These are phyloP conservation scores for Meiosimyza platycephala DNA, from an alignment of 2,888 invertebrate genomes.

Conservation along the genomic window DNA sequence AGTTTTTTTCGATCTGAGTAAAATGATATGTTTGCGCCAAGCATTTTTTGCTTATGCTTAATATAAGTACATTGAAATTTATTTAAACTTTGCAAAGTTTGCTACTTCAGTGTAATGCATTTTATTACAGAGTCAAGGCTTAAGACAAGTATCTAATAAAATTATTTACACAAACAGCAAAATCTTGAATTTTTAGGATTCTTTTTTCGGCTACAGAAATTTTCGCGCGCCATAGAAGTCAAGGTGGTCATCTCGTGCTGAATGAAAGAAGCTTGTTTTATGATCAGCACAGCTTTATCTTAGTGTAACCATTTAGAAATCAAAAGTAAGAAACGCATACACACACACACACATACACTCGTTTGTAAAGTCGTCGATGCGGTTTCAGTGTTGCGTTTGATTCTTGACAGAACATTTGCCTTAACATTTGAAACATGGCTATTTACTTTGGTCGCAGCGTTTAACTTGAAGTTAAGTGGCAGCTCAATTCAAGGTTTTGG, in stretches of 20 bases:
- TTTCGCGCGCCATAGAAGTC: conserved; percentile 43
- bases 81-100: no score
- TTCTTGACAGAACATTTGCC: no score
- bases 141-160: no score
- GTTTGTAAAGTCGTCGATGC: not conserved
- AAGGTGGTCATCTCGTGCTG: conserved; percentile 44
- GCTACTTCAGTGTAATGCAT: no score
- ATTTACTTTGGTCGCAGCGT: not conserved
- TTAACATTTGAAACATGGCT: no score
- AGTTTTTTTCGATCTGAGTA: no score
- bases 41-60: no score
- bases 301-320: not conserved
- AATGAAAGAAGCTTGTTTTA: not conserved
- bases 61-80: no score
- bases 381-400: no score
- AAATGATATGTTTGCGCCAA: no score
- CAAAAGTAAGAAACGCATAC: not conserved
- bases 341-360: not conserved
- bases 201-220: conserved; percentile 13
- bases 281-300: not conserved
- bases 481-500: conserved; percentile 24
- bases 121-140: no score
- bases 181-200: not conserved
- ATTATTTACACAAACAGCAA: no score
- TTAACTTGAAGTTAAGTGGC: conserved; percentile 22